phyloP scores from a whole-genome alignment of 2,888 invertebrate genomes.

The Sminthurides aquaticus region DNA sequence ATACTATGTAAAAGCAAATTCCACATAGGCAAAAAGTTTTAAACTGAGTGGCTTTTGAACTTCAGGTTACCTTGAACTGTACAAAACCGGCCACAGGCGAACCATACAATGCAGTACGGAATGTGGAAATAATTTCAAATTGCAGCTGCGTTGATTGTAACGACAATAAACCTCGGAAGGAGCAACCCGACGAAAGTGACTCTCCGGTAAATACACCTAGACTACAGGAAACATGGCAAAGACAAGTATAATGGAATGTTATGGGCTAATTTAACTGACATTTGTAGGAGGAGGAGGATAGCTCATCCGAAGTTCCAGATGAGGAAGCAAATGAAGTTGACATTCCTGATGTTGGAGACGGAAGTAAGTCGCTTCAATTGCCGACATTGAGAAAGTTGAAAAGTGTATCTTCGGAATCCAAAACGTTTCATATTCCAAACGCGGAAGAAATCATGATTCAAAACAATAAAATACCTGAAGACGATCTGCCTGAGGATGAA shows the following conservation, averaged over 20 bases:
- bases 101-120: slow-evolving; percentile 36
- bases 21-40: too few relatives aligned
- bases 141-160: slow-evolving; percentile 60
- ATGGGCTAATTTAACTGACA: background rate
- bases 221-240: background rate
- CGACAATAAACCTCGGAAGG: slow-evolving; percentile 44
- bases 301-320: slow-evolving; percentile 13
- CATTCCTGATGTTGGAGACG: slow-evolving; percentile 23
- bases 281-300: slow-evolving; percentile 25
- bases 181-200: slow-evolving; percentile 24
- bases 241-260: background rate
- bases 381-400: slow-evolving; percentile 37
- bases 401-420: slow-evolving; percentile 27
- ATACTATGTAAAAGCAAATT: background rate
- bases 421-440: slow-evolving; percentile 21
- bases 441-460: slow-evolving; percentile 39
- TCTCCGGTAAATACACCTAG: slow-evolving; percentile 23
- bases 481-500: too few relatives aligned
- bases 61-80: slow-evolving; percentile 57
- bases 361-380: slow-evolving; percentile 19
- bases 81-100: slow-evolving; percentile 41
- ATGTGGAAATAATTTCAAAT: slow-evolving; percentile 59
- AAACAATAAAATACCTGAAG: slow-evolving; percentile 41
- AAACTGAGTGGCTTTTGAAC: too few relatives aligned
- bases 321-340: slow-evolving; percentile 27